Base-by-base conservation (phyloP, 2,113 vertebrate species). In the Lasiurus cinereus region DNA sequence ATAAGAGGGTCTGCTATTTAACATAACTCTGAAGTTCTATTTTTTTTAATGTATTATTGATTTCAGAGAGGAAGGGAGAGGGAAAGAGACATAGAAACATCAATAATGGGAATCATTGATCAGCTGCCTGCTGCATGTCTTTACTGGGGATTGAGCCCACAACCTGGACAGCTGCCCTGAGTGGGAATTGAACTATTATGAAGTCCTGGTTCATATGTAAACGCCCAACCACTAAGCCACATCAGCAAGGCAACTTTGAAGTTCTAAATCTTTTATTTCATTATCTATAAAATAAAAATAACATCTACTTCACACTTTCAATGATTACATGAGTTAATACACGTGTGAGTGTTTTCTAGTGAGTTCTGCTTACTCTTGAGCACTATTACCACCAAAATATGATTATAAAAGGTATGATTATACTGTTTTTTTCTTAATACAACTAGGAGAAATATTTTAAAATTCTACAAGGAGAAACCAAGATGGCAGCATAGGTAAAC, bases 231-330 rank as follows among this genome's bases (percentile, higher is more conserved):
- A 59, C 59, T 62, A 27, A 62, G 24, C 59, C 59, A 62, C 59
- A 27, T 27, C 24, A 27, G 59, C 59, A 3, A 24, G 59, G 59
- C 22, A 62, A 27, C 59, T 62, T 24, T 59, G 14, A 92, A 27
- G 54, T 39, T 54, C 79, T 82, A 64, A 78, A 79, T 74, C 59
- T 43, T 80, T 77, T 5, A 54, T 82, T 79, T 86, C 13, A 52
- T 91, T 54, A 89, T 54, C 36, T 59, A 5, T 79, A 50, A 89
- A 76, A 56, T 79, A 39, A 27, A 64, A 97, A 90, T 62, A 69
- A 50, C n/a, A 46, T n/a, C 36, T 92, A 72, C 89, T 88, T 74
- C 31, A 79, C 48, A 86, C n/a, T 39, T 91, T 66, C 79, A 89
- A 93, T 76, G 36, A 54, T 36, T 70, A 86, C 5, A 8, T 33